Conservation (phyloP, 2,113 vertebrate genomes). For the Chamaetylas fuelleborni region DNA sequence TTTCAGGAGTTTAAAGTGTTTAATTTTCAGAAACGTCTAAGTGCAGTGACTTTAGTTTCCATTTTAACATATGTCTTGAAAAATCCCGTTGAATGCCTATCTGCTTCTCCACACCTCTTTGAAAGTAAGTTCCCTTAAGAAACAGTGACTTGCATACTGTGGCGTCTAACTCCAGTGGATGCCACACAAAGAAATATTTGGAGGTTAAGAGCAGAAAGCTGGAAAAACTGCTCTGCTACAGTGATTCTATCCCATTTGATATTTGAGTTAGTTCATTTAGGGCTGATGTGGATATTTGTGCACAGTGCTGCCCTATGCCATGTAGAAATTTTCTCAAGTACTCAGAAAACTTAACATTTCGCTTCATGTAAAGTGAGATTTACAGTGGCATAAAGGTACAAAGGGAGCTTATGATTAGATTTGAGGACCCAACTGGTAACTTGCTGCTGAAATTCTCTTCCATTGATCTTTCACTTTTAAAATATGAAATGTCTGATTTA, state of each 20-base stretch:
- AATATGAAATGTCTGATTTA: slow-evolving; percentile 52
- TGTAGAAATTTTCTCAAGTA: background rate
- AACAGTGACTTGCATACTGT: background rate
- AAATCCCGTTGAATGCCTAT: background rate
- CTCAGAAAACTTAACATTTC: slow-evolving; percentile 25
- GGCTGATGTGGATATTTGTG: background rate
- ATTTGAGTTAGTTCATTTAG: background rate
- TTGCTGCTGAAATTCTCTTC: slow-evolving; percentile 37
- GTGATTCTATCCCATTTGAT: background rate
- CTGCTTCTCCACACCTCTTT: background rate
- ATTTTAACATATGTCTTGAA: background rate
- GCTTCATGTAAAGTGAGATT: background rate
- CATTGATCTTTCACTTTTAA: slow-evolving; percentile 32
- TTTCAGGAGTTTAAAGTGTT: background rate
- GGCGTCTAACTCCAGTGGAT: background rate
- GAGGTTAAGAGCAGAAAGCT: background rate
- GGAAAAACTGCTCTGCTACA: background rate
- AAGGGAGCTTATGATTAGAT: background rate
- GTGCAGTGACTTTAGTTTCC: background rate
- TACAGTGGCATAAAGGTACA: slow-evolving; percentile 10
- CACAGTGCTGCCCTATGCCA: background rate
- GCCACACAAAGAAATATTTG: background rate
- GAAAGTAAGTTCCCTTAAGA: background rate
- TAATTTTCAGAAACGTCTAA: background rate
- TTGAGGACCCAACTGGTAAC: background rate